Evolutionary conservation across 2,888 invertebrate species (phyloP).

Genomic region (Chaitophorus viminalis): DNA sequence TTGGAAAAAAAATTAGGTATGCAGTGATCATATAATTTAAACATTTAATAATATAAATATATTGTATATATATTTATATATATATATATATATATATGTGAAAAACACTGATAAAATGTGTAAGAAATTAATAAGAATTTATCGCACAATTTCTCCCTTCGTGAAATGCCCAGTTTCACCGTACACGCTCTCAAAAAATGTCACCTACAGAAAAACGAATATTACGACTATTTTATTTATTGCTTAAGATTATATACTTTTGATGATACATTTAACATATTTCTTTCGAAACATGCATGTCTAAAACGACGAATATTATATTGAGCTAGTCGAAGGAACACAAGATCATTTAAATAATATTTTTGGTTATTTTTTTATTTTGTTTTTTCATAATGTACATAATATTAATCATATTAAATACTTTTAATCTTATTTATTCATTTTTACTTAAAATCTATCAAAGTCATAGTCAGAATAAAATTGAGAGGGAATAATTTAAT

Average conservation of each 20-base stretch:
- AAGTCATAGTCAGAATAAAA: conserved; percentile 41
- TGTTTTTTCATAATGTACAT: conserved; percentile 15
- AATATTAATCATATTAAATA: background rate
- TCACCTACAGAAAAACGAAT: conserved; percentile 34
- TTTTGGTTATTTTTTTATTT: conserved; percentile 4
- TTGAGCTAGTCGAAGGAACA: conserved; percentile 57
- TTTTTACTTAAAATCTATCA: conserved; percentile 37
- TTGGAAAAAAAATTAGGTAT: conserved; percentile 34
- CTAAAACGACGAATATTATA: conserved; percentile 53
- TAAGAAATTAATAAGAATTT: conserved; percentile 33
- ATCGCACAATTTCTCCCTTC: conserved; percentile 13
- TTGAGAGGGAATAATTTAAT: conserved; percentile 31
- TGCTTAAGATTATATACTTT: conserved; percentile 50
- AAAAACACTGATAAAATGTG: conserved; percentile 49
- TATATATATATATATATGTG: conserved; percentile 25
- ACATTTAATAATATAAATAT: conserved; percentile 15
- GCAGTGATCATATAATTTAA: conserved; percentile 44
- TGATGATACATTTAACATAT: conserved; percentile 23
- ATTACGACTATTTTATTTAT: conserved; percentile 52
- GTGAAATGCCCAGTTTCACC: conserved; percentile 30
- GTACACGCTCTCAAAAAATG: conserved; percentile 52
- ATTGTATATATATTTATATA: background rate
- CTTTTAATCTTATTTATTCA: conserved; percentile 38
- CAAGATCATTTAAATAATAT: conserved; percentile 44
- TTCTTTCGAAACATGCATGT: conserved; percentile 29